phyloP scores from a whole-genome alignment of 2,888 invertebrate species.

The Copidosoma aretas region DNA sequence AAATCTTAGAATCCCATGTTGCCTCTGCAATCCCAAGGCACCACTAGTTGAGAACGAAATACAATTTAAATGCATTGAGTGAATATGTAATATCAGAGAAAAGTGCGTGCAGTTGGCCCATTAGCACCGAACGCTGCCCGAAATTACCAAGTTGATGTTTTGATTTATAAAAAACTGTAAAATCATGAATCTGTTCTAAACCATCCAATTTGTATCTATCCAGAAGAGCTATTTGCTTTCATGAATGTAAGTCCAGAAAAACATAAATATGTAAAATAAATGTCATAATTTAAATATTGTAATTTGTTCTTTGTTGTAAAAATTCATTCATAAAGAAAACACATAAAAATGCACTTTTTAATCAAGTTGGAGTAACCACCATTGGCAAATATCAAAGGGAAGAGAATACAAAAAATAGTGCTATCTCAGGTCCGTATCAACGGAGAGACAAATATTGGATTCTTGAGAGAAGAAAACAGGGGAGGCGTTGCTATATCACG shows the following conservation, averaged over 20 bases:
- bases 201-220: background rate
- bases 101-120: background rate
- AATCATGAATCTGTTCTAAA: no score
- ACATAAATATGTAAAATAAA: background rate
- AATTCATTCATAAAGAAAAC: conserved; percentile 8
- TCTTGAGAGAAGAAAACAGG: conserved; percentile 25
- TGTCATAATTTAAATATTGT: background rate
- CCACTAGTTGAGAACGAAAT: conserved; percentile 10
- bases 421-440: conserved; percentile 27
- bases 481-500: no score
- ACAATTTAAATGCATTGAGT: conserved; percentile 14
- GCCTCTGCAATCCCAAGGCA: conserved; percentile 15
- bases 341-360: background rate
- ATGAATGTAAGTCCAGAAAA: background rate
- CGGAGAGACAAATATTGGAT: conserved; percentile 22
- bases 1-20: no score
- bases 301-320: background rate
- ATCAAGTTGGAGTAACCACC: conserved; percentile 15
- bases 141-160: background rate
- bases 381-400: conserved; percentile 29
- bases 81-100: conserved; percentile 11
- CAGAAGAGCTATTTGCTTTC: background rate
- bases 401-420: conserved; percentile 22
- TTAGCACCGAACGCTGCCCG: conserved; percentile 6
- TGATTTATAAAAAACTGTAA: no score